Evolutionary conservation across 2,113 vertebrate genomes (phyloP), one percentile per base, ranked within the genome.

Genomic region (Arvicanthis niloticus): DNA sequence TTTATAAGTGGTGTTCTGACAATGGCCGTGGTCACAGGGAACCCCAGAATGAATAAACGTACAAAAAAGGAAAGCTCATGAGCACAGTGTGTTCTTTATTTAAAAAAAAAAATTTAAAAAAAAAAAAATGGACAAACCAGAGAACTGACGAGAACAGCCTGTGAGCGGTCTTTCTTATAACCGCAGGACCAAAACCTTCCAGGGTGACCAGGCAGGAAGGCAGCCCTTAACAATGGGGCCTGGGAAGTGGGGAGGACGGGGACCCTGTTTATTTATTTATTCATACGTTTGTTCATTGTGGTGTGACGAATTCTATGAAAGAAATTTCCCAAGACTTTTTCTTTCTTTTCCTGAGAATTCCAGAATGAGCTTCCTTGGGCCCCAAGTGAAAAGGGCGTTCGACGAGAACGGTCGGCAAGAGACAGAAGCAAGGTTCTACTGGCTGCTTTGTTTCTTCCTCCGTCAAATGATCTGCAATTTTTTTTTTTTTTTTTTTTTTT

Each of bases 41-140:
- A 72, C 73, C 68, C 91, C 80, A 37, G 85, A 92, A 93, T 82
- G 86, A 98, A 92, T 78, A 97, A 94, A 93, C 73, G 94, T 86
- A 72, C 51, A 86, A 90, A 65, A 96, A 89, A 88, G 68, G 89
- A 88, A 92, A 9, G 13, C 77, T 93, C 67, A 5, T 53, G 37
- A 29, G 40, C 13, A 34, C 67, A 68, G 82, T 31, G 53, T 51
- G 75, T 58, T 80, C 75, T 94, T 97, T 82, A 94, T 51, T n/a
- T 58, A 93, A 80, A 42, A 96, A 85, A 8, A 53, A 53, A 7
- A 53, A 53, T n/a, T n/a, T 10, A 53, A 53, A 7, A 53, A 53
- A 8, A 53, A 53, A 17, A 58, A 58, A 89, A 67, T 48, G 68
- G 67, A 88, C 76, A 93, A 70, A 93, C 76, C 70, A 11, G 56